phyloP scores from a whole-genome alignment of 1,140 invertebrate species.

The Cryptotermes secundus region DNA sequence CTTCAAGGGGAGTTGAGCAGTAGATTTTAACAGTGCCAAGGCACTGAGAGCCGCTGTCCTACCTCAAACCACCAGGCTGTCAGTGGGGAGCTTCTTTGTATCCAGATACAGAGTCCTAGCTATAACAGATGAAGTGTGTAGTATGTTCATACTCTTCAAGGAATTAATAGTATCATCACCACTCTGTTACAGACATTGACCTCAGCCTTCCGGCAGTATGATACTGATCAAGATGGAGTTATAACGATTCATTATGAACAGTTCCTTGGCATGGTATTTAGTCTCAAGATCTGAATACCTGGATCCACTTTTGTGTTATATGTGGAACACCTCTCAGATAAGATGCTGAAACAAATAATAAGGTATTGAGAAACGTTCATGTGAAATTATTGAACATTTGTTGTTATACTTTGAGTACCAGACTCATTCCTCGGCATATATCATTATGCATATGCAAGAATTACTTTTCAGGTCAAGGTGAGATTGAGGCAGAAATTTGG shows the following conservation, averaged over 20 bases:
- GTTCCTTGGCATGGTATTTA: slow-evolving; percentile 94
- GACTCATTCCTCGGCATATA: too few species aligned
- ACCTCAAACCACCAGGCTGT: not conserved
- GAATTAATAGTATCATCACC: not conserved
- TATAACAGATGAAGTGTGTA: not conserved
- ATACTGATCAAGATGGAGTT: slow-evolving; percentile 92
- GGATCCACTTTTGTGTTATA: too few species aligned
- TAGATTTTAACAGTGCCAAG: too few species aligned
- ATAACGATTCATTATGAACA: slow-evolving; percentile 97
- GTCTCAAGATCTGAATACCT: slow-evolving; percentile 73
- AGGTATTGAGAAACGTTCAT: too few species aligned
- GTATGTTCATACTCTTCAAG: not conserved
- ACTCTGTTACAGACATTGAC: slow-evolving; percentile 81
- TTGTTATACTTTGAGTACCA: too few species aligned
- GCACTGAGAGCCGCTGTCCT: not conserved
- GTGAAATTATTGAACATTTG: too few species aligned
- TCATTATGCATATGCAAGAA: too few species aligned
- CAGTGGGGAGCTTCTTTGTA: not conserved
- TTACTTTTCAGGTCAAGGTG: too few species aligned
- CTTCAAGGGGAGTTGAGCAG: too few species aligned
- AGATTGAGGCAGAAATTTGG: too few species aligned
- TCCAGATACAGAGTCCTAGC: not conserved
- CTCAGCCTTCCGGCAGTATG: slow-evolving; percentile 81
- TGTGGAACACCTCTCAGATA: too few species aligned
- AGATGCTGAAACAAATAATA: too few species aligned